Evolutionary conservation across 2,113 vertebrate genomes (phyloP).

Genomic region (Pygoscelis adeliae): DNA sequence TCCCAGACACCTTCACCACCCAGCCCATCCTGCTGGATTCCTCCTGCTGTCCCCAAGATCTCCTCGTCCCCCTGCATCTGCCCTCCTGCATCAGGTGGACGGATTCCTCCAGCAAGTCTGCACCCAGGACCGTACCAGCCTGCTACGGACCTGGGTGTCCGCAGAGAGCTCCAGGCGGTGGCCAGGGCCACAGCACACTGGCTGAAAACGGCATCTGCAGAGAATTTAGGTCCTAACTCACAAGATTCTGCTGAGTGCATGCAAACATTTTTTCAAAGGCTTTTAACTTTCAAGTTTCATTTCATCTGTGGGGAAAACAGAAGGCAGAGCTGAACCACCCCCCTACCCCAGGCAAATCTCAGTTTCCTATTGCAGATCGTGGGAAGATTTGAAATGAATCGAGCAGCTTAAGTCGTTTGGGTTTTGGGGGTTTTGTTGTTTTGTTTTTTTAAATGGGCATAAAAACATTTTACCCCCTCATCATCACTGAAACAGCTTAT

Average conservation of each 20-base stretch:
- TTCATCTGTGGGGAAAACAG: neutral
- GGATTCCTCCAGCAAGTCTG: neutral
- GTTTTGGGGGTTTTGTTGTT: no score
- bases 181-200: neutral
- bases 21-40: neutral
- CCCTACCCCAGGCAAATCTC: neutral
- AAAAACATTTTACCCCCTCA: neutral
- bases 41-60: neutral
- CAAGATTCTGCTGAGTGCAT: neutral
- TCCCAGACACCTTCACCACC: neutral
- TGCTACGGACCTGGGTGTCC: neutral
- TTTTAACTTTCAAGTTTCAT: neutral
- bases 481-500: neutral
- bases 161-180: neutral
- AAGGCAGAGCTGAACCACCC: neutral
- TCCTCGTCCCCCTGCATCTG: neutral
- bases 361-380: neutral
- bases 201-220: neutral
- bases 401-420: neutral
- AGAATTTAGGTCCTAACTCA: neutral
- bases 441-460: neutral
- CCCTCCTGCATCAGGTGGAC: neutral
- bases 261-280: neutral
- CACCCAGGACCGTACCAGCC: accelerated
- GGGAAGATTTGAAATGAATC: neutral